Evolutionary conservation across 1,140 invertebrate species (phyloP).

Genomic region (Ctenoplectra terminalis): DNA sequence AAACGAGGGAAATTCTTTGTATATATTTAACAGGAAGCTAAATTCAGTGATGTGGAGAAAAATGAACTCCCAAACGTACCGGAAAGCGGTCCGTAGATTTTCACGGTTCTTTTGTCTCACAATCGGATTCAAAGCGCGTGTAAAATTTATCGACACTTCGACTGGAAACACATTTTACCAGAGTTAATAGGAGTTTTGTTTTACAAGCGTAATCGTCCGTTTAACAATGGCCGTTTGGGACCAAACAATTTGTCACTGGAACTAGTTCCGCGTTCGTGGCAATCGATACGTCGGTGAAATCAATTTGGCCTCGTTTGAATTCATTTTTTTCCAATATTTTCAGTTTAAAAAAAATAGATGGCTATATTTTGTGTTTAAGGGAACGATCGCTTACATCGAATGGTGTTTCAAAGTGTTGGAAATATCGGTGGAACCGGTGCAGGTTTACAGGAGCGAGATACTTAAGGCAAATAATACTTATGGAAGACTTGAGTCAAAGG

Average conservation of each 20-base stretch:
- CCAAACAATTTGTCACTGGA: neutral
- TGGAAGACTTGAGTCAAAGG: neutral
- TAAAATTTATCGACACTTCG: neutral
- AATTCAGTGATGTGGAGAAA: neutral
- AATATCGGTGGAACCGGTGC: too few species aligned
- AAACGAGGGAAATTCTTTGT: too few species aligned
- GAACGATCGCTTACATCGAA: neutral
- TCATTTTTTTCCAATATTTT: neutral
- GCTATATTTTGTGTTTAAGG: too few species aligned
- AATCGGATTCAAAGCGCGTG: neutral
- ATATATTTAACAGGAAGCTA: neutral
- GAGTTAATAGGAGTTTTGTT: constrained; percentile 24
- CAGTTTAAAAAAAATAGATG: too few species aligned
- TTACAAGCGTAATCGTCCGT: constrained; percentile 21
- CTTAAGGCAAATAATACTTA: too few species aligned
- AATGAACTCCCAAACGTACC: neutral
- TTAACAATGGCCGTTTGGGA: neutral
- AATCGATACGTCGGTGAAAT: neutral
- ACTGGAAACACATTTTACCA: neutral
- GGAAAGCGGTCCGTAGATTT: neutral
- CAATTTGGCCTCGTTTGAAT: neutral
- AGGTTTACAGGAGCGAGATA: too few species aligned
- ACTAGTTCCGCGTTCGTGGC: neutral
- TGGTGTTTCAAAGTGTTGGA: too few species aligned
- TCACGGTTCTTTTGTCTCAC: neutral